Conservation (phyloP, 2,888 invertebrate genomes). For the Antitype chi region DNA sequence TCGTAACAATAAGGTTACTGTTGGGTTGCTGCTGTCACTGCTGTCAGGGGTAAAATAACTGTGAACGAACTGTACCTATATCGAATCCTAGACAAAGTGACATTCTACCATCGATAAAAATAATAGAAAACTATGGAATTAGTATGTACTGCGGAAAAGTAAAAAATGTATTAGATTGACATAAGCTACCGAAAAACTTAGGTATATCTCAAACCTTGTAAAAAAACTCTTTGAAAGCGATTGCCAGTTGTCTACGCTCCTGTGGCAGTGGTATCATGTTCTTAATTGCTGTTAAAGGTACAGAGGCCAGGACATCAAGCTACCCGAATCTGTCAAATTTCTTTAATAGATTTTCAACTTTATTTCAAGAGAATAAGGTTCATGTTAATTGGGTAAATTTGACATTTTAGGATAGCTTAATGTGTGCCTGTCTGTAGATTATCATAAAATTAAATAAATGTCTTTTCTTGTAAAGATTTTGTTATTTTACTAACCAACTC, state of each 20-base stretch:
- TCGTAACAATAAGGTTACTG: too few species aligned
- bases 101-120: not conserved
- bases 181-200: not conserved
- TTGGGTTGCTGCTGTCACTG: too few species aligned
- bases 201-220: not conserved
- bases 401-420: too few species aligned
- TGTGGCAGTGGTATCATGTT: too few species aligned
- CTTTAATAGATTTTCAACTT: too few species aligned
- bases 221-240: not conserved
- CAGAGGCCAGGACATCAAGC: too few species aligned
- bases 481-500: not conserved
- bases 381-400: too few species aligned
- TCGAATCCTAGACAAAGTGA: not conserved
- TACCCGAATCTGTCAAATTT: too few species aligned
- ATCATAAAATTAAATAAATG: not conserved
- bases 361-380: too few species aligned
- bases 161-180: not conserved
- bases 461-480: not conserved
- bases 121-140: not conserved
- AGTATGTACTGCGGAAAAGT: not conserved
- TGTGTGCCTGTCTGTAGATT: too few species aligned
- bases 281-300: too few species aligned
- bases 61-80: not conserved
- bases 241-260: not conserved
- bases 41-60: too few species aligned